Percentiles rank a stretch among this genome's conserved stretches.
Conservation (phyloP, 2,797 vertebrate genomes). For the Poliocrania exsul region DNA sequence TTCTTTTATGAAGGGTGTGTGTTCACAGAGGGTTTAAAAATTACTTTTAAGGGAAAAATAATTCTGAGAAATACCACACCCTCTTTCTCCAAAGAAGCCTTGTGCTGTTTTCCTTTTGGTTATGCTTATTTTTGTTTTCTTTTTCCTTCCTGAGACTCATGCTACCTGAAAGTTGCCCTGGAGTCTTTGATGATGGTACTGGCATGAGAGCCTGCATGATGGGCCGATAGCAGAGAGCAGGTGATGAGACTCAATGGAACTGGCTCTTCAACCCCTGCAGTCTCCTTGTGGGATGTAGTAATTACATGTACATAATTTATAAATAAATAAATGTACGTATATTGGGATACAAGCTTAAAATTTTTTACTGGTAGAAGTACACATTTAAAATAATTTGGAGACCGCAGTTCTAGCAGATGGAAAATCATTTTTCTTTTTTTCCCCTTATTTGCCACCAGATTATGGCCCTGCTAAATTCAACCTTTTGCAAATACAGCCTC, state of each 20-base stretch:
- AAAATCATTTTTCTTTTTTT: not conserved
- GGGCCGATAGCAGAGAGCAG: not conserved
- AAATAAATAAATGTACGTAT: not conserved
- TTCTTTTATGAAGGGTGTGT: slow-evolving; percentile 15
- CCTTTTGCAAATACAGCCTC: not conserved
- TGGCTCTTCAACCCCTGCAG: not conserved
- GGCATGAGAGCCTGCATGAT: not conserved
- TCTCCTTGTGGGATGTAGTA: not conserved
- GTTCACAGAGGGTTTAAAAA: not conserved
- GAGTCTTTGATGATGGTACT: not conserved
- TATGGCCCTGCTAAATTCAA: not conserved
- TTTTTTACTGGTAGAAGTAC: not conserved
- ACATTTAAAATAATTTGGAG: not conserved
- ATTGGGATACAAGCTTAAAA: accelerated
- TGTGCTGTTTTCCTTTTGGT: not conserved
- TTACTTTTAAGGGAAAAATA: not conserved
- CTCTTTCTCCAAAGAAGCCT: not conserved
- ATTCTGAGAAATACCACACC: not conserved
- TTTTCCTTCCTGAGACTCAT: not conserved
- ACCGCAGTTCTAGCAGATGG: not conserved
- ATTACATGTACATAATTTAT: not conserved
- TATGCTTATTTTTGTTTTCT: not conserved
- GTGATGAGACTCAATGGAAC: not conserved
- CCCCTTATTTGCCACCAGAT: not conserved
- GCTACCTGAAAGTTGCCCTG: not conserved